A percentile compares a stretch with the other conserved stretches of the same genome.
phyloP scores from a whole-genome alignment of 2,113 vertebrate genomes.

The Hippocampus mohnikei region DNA sequence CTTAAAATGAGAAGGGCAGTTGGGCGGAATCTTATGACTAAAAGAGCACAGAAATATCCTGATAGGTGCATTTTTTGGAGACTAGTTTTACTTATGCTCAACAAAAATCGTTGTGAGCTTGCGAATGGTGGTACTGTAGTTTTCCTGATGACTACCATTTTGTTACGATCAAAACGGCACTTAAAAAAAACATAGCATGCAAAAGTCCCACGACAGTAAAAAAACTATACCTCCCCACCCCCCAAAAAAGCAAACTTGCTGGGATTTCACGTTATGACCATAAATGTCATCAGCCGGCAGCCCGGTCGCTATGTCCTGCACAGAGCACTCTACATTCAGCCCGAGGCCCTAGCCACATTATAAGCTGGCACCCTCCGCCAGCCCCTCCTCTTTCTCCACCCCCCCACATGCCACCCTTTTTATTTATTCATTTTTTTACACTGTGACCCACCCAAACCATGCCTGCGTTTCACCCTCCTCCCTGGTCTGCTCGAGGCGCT shows the following conservation, averaged over 20 bases:
- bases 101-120: not conserved
- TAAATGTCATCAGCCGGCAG: slow-evolving; percentile 76
- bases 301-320: slow-evolving; percentile 64
- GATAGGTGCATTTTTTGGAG: too few species aligned
- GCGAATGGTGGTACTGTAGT: not conserved
- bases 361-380: slow-evolving; percentile 52
- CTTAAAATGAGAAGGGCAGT: too few species aligned
- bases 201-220: slow-evolving; percentile 27
- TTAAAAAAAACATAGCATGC: slow-evolving; percentile 13
- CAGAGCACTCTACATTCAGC: slow-evolving; percentile 61
- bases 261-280: slow-evolving; percentile 74
- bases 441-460: slow-evolving; percentile 47
- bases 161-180: too few species aligned
- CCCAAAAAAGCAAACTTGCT: slow-evolving; percentile 55
- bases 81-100: not conserved
- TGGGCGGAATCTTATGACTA: too few species aligned
- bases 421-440: slow-evolving; percentile 40
- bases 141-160: too few species aligned
- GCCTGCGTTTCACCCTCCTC: slow-evolving; percentile 19
- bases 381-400: slow-evolving; percentile 24
- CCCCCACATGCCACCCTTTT: slow-evolving; percentile 46
- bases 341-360: slow-evolving; percentile 63
- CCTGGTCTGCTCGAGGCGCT: slow-evolving; percentile 44
- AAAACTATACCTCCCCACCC: slow-evolving; percentile 53
- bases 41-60: too few species aligned